Evolutionary conservation across 2,888 invertebrate genomes (phyloP).

Genomic region (Parapristionchus giblindavisi): DNA sequence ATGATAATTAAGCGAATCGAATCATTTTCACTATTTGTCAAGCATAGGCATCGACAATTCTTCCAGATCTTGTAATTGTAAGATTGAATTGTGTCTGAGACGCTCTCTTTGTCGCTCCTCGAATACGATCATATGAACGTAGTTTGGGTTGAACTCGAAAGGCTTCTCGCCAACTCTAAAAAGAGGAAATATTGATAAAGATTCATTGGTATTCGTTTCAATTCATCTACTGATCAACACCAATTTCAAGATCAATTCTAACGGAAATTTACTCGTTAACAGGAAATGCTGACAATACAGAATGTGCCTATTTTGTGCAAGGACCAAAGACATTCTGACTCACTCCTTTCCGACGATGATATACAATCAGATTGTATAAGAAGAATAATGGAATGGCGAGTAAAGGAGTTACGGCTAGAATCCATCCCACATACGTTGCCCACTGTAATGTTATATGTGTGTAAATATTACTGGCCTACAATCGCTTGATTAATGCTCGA

Average conservation of each 20-base stretch:
- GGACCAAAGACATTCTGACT: too few relatives aligned
- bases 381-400: constrained; percentile 25
- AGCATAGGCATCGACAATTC: too few relatives aligned
- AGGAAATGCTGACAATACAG: too few relatives aligned
- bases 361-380: constrained; percentile 10
- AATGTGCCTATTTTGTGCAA: too few relatives aligned
- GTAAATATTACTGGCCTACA: neutral
- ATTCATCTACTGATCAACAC: neutral
- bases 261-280: neutral
- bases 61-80: too few relatives aligned
- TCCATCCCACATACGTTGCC: constrained; percentile 30
- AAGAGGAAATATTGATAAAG: neutral
- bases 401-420: constrained; percentile 20
- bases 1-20: too few relatives aligned
- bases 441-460: constrained; percentile 3
- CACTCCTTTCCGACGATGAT: constrained; percentile 22
- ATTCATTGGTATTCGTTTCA: neutral
- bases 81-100: too few relatives aligned
- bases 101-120: too few relatives aligned
- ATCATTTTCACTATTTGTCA: too few relatives aligned
- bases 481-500: neutral
- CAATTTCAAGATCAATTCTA: neutral
- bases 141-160: constrained; percentile 33
- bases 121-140: constrained; percentile 26
- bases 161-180: constrained; percentile 30